These are phyloP conservation scores for Volucella zonaria DNA, from an alignment of 2,888 invertebrate genomes.

Conservation along the genomic window DNA sequence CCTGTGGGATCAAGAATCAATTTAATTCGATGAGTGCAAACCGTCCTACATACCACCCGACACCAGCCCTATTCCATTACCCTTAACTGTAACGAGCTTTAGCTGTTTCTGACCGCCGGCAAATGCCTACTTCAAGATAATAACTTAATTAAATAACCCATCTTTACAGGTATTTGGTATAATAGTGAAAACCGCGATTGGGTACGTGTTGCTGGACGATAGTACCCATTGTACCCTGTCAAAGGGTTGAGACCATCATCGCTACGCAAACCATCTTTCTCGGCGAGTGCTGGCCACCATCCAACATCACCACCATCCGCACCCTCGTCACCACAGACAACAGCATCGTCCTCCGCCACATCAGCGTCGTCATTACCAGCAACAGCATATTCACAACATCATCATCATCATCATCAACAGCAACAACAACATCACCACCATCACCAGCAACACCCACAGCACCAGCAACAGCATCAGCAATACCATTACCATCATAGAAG, in stretches of 20 bases:
- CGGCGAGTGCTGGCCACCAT: constrained; percentile 79
- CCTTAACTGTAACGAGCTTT: not conserved
- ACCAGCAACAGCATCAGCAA: constrained; percentile 59
- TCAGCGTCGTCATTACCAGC: constrained; percentile 61
- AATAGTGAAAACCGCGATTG: constrained; percentile 83
- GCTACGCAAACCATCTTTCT: constrained; percentile 81
- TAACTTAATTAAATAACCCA: constrained; percentile 66
- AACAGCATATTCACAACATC: constrained; percentile 36
- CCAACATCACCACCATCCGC: constrained; percentile 78
- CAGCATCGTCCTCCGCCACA: constrained; percentile 65
- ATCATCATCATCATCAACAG: constrained; percentile 59
- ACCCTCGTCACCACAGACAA: constrained; percentile 75
- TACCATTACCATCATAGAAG: constrained; percentile 71
- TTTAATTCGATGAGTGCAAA: constrained; percentile 47
- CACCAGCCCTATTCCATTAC: not conserved
- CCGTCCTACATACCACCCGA: constrained; percentile 7
- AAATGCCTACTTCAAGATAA: constrained; percentile 39
- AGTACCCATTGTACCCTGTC: constrained; percentile 83
- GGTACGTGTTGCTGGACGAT: constrained; percentile 83
- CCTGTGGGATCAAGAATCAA: constrained; percentile 39
- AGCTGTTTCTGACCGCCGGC: not conserved
- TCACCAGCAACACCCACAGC: constrained; percentile 63
- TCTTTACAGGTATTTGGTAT: constrained; percentile 82
- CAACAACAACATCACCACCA: constrained; percentile 67
- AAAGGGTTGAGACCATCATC: constrained; percentile 82